Base-by-base conservation (phyloP, 53 echinoderm and acorn worm genomes). In the Henricia sp. region DNA sequence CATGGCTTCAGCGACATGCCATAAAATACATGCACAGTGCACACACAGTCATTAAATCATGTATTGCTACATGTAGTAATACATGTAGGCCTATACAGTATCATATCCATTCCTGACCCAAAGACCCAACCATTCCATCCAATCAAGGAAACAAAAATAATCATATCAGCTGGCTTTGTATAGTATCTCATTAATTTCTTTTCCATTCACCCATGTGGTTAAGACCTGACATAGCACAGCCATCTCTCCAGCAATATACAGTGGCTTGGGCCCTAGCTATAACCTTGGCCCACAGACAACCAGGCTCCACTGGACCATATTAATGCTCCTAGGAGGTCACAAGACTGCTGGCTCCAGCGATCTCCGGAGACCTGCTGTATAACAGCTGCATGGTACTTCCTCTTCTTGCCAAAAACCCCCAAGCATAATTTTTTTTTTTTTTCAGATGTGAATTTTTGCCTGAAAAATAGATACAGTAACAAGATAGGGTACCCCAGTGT, bases 251-350 rank as follows among this genome's bases (percentile, higher is more conserved):
- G 25, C 52, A 11, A 32, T 44, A 80, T 62, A 63, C 80, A 64
- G 50, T 80, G 64, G 54, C 83, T 51, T 71, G 85, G 78, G n/a
- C 88, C n/a, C 85, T 38, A 85, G 17, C 78, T 85, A n/a, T n/a
- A 88, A 84, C 92, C 92, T 92, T 92, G 92, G 92, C 88, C 82
- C 53, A 85, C 70, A 92, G 92, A 92, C 92, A 77, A 43, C 51
- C 72, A 80, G 92, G 71, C 88, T 84, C 92, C 92, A 88, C 56
- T 72, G 51, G 48, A 66, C 88, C 84, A 88, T 92, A 88, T 92
- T 84, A 84, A 69, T 66, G 80, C 88, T 78, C 78, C 71, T 84
- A 70, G 78, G 92, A 84, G 88, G 86, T 76, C 86, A 74, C 63
- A 62, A 71, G 59, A 59, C 85, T 50, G 66, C 50, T 46, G 86